Percentiles rank a stretch among this genome's conserved stretches.
These are phyloP conservation scores for Echinops telfairi DNA, from an alignment of 2,113 vertebrate species.

Conservation along the genomic window DNA sequence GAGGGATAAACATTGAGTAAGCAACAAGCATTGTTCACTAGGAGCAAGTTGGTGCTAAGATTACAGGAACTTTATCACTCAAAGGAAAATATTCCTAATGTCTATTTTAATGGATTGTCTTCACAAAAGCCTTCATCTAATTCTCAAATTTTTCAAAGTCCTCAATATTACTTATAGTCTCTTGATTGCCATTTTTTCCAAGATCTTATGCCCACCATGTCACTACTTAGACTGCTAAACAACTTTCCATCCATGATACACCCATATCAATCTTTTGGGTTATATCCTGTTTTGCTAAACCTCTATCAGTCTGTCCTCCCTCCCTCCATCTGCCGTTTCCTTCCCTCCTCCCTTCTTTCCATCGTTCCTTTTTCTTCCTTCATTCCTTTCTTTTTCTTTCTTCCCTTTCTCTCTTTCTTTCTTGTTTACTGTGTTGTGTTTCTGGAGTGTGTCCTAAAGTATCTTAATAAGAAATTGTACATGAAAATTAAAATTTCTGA, in stretches of 20 bases:
- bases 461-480: not conserved
- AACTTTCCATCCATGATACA: not conserved
- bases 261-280: not conserved
- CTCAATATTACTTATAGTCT: not conserved
- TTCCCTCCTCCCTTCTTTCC: not conserved
- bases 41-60: not conserved
- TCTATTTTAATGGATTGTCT: not conserved
- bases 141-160: not conserved
- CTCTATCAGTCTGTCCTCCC: not conserved
- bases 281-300: not conserved
- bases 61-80: not conserved
- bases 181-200: not conserved
- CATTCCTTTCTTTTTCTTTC: not conserved
- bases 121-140: not conserved
- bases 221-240: not conserved
- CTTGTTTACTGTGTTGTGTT: not conserved
- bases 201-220: not conserved
- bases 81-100: not conserved
- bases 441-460: not conserved
- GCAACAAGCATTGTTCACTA: not conserved
- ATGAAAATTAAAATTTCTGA: not conserved
- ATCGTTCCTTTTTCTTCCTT: not conserved
- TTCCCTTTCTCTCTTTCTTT: too few relatives aligned
- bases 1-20: not conserved
- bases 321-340: not conserved